These are phyloP conservation scores for Erithacus rubecula DNA, from an alignment of 2,797 vertebrate genomes.

Conservation along the genomic window DNA sequence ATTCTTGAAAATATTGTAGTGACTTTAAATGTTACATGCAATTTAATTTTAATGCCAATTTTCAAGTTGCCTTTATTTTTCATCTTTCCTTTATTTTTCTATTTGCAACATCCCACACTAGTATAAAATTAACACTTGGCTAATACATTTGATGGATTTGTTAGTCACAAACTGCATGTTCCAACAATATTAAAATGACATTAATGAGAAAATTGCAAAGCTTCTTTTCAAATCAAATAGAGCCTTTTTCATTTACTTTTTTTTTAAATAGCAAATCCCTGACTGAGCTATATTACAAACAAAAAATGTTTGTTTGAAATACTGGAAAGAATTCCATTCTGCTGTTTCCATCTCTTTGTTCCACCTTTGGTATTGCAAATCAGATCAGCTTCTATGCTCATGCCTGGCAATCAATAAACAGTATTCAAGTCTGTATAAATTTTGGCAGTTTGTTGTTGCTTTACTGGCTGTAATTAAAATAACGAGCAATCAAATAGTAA, in stretches of 20 bases:
- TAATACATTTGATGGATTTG: background rate
- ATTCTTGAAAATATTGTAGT: background rate
- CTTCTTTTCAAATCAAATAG: background rate
- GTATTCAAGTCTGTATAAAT: background rate
- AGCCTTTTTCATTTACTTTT: background rate
- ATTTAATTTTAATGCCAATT: background rate
- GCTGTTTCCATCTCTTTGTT: background rate
- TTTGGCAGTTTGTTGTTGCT: background rate
- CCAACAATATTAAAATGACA: background rate
- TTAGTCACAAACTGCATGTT: background rate
- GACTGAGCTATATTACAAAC: background rate
- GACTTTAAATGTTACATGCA: background rate
- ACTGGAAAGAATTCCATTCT: background rate
- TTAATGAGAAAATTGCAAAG: background rate
- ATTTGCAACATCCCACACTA: background rate
- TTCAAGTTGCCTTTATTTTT: background rate
- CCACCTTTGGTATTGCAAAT: background rate
- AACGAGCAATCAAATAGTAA: background rate
- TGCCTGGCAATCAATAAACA: background rate
- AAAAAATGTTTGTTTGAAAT: background rate
- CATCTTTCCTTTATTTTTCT: background rate
- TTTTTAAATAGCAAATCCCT: background rate
- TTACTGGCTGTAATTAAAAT: conserved; percentile 9
- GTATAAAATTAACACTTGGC: background rate
- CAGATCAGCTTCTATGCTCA: background rate